Evolutionary conservation across 1,140 invertebrate genomes (phyloP).

Genomic region (Pectinophora gossypiella): DNA sequence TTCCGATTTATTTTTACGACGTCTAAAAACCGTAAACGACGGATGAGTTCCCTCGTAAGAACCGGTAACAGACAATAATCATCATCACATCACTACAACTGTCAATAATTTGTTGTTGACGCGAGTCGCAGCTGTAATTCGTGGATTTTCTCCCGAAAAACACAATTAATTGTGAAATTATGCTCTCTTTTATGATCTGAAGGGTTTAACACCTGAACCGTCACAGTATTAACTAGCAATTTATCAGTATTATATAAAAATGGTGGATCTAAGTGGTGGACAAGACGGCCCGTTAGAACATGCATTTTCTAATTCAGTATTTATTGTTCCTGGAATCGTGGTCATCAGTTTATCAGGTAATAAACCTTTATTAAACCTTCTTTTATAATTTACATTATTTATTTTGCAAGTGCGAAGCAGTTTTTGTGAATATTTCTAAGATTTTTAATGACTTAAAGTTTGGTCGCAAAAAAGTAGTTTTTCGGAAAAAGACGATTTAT

Average conservation of each 20-base stretch:
- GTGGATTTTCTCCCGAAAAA: neutral
- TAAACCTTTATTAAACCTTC: constrained; percentile 22
- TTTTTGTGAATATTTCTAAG: too few species aligned
- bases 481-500: too few species aligned
- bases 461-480: too few species aligned
- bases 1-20: too few species aligned
- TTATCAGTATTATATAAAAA: constrained; percentile 38
- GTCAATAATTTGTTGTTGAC: constrained; percentile 1
- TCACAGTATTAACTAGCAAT: constrained; percentile 7
- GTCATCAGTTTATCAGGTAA: constrained; percentile 84
- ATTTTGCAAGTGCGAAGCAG: too few species aligned
- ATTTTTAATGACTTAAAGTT: too few species aligned
- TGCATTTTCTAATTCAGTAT: constrained; percentile 87
- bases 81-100: neutral
- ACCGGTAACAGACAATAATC: neutral
- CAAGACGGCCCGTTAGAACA: constrained; percentile 85
- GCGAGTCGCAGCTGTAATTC: neutral
- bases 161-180: neutral
- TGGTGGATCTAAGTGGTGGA: constrained; percentile 77
- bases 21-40: too few species aligned
- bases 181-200: constrained; percentile 7
- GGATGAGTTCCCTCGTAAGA: too few species aligned
- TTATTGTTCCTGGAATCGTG: constrained; percentile 85
- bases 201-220: neutral
- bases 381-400: too few species aligned